Percentiles rank a stretch among this genome's conserved stretches.
Conservation (phyloP, 1,140 invertebrate genomes). For the Saxidomus purpurata region DNA sequence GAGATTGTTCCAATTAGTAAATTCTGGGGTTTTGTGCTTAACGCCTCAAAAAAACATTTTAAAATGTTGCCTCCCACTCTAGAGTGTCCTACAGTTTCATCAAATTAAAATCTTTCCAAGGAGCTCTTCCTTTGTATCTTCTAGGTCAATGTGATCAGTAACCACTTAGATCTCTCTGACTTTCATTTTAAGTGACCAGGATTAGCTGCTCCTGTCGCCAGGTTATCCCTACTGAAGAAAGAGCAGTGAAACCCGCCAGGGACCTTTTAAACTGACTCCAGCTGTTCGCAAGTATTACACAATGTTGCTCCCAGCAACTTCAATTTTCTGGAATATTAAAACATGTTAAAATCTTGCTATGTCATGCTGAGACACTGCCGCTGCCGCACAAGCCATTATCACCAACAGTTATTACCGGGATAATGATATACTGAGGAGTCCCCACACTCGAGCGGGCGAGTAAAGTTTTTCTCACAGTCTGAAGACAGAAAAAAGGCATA, state of each 20-base stretch:
- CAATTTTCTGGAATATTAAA: constrained; percentile 37
- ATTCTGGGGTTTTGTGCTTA: too few relatives aligned
- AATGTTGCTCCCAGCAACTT: constrained; percentile 16
- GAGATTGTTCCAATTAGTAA: too few relatives aligned
- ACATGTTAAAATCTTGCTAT: constrained; percentile 8
- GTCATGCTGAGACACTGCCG: not conserved
- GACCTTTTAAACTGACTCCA: not conserved
- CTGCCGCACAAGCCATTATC: constrained; percentile 24
- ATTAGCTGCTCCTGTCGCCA: not conserved
- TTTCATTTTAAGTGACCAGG: too few relatives aligned
- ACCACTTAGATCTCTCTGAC: too few relatives aligned
- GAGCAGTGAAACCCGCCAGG: not conserved
- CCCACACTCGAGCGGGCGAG: not conserved
- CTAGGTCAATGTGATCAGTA: too few relatives aligned
- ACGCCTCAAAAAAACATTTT: too few relatives aligned
- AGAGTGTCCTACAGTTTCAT: too few relatives aligned
- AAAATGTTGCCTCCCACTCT: too few relatives aligned
- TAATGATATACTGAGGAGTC: not conserved
- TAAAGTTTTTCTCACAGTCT: constrained; percentile 24
- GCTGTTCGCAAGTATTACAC: not conserved
- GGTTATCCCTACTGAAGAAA: not conserved
- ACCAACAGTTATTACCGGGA: not conserved
- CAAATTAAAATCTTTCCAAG: too few relatives aligned
- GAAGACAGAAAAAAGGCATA: not conserved
- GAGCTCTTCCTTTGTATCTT: too few relatives aligned